Evolutionary conservation across 2,113 vertebrate species (phyloP).

Genomic region (Cercocebus atys): DNA sequence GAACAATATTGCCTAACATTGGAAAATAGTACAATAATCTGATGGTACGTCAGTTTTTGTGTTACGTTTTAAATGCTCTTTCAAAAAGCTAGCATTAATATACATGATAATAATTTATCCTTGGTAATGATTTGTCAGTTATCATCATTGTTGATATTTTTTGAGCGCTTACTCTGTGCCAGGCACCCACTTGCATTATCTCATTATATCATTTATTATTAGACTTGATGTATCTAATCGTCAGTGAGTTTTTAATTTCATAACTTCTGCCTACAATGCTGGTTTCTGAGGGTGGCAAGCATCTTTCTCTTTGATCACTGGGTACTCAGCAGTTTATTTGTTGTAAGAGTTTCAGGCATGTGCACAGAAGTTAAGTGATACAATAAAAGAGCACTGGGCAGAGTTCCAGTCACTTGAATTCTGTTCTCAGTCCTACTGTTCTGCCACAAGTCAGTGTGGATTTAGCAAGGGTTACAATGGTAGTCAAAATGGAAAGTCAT

Average conservation of each 20-base stretch:
- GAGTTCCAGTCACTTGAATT: not conserved
- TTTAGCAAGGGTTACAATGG: not conserved
- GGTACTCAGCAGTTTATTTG: not conserved
- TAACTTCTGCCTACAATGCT: not conserved
- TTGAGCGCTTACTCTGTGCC: not conserved
- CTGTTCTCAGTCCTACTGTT: not conserved
- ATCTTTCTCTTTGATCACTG: not conserved
- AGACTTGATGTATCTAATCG: not conserved
- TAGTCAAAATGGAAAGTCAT: not conserved
- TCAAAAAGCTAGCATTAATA: not conserved
- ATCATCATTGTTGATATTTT: not conserved
- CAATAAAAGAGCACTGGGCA: not conserved
- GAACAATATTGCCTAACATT: not conserved
- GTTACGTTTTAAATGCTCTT: not conserved
- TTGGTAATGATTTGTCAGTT: not conserved
- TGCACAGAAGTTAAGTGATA: not conserved
- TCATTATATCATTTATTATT: not conserved
- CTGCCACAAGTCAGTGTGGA: not conserved
- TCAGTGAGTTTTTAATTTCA: slow-evolving; percentile 17
- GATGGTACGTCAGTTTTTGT: not conserved
- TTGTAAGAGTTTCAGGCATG: not conserved
- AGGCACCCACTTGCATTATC: not conserved
- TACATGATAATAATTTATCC: not conserved
- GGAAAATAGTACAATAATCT: not conserved
- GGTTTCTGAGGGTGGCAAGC: not conserved